These are phyloP conservation scores for Garrulus glandarius DNA, from an alignment of 2,797 vertebrate species.

Conservation along the genomic window DNA sequence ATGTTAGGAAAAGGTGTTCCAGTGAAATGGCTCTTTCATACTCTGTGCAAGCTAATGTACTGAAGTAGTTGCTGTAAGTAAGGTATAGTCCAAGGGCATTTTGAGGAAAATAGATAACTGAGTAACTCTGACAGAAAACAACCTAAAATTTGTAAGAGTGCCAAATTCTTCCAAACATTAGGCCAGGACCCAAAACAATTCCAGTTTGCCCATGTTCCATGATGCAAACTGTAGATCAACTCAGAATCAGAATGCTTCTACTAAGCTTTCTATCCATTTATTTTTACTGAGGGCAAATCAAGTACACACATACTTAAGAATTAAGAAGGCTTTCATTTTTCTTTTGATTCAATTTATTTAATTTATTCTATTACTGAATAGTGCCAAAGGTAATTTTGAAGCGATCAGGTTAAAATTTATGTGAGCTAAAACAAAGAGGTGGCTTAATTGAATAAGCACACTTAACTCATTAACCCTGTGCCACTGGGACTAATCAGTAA, in stretches of 20 bases:
- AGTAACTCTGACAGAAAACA: not conserved
- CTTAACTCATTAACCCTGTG: conserved; percentile 78
- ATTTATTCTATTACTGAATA: conserved; percentile 65
- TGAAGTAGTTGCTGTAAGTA: not conserved
- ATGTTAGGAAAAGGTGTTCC: not conserved
- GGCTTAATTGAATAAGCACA: conserved; percentile 78
- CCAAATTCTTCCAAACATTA: not conserved
- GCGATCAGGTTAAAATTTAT: conserved; percentile 78
- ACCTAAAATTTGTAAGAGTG: not conserved
- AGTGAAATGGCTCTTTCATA: not conserved
- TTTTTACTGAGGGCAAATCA: conserved; percentile 27
- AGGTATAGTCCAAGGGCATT: not conserved
- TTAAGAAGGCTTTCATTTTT: conserved; percentile 43
- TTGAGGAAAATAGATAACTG: not conserved
- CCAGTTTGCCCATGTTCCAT: not conserved
- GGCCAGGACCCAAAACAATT: not conserved
- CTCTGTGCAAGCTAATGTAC: not conserved
- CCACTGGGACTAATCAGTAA: conserved; percentile 75
- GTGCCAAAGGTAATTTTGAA: conserved; percentile 69
- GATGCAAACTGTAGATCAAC: not conserved
- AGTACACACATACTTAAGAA: conserved; percentile 40
- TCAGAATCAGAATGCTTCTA: not conserved
- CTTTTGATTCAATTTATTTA: conserved; percentile 62
- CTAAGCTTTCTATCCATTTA: not conserved
- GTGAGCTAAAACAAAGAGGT: conserved; percentile 74